Evolutionary conservation across 1,140 invertebrate genomes (phyloP).

Genomic region (Paraescarpia echinospica): DNA sequence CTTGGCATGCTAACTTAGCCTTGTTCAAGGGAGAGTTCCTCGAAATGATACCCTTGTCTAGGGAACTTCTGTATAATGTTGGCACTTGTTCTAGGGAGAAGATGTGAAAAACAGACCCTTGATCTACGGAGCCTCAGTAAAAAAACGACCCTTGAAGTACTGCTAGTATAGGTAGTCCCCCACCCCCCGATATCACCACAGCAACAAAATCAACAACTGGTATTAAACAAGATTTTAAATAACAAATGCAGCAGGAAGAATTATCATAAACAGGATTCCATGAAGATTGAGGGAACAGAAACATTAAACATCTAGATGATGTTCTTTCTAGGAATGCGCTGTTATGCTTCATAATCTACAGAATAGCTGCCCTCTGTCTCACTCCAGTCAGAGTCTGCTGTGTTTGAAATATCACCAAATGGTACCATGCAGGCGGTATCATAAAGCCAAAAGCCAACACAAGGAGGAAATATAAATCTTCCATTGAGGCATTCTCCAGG

Average conservation of each 20-base stretch:
- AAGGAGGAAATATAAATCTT: conserved; percentile 6
- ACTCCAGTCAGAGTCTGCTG: neutral
- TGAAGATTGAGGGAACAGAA: neutral
- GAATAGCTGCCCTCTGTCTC: neutral
- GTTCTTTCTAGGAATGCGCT: neutral
- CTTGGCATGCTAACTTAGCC: too few relatives aligned
- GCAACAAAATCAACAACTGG: too few relatives aligned
- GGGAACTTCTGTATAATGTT: too few relatives aligned
- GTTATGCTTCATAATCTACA: neutral
- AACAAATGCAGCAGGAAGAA: neutral
- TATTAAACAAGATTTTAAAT: too few relatives aligned
- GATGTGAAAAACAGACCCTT: too few relatives aligned
- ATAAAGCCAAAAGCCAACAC: neutral
- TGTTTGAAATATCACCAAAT: conserved; percentile 1
- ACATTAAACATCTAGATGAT: neutral
- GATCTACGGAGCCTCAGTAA: too few relatives aligned
- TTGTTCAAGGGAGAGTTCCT: too few relatives aligned
- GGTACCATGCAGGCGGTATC: neutral
- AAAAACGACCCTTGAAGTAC: too few relatives aligned
- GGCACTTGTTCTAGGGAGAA: too few relatives aligned
- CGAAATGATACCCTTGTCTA: too few relatives aligned
- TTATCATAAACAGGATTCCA: neutral
- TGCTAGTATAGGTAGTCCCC: too few relatives aligned
- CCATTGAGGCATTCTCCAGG: neutral
- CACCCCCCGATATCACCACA: too few relatives aligned